Base-by-base conservation (phyloP, 2,888 invertebrate species). In the Odontothrips loti region DNA sequence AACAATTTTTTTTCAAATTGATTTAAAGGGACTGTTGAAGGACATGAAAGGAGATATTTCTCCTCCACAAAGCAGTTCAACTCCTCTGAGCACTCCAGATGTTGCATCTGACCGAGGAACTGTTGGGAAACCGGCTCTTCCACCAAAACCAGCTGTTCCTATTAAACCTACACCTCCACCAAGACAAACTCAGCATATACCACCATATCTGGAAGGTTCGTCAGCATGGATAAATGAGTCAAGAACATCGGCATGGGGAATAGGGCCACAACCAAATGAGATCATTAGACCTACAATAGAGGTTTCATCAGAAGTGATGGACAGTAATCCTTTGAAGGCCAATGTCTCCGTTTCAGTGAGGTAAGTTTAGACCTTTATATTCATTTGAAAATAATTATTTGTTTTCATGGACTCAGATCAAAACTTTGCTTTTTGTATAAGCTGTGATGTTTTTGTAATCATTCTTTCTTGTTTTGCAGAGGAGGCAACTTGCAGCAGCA, bases 111-210 rank as follows among this genome's bases (percentile, higher is more conserved):
- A 83, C 75, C 87, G 88, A 10, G 91, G 91, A 85, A 91, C 90
- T 86, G 89, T 89, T 68, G 90, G 91, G 79, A 93, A 95, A 86
- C 95, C 95, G 0, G 94, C 95, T 1, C 87, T 95, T 86, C 95
- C 95, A 82, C 95, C 95, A 15, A 96, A 96, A 88, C 96, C 96
- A 80, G 91, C 91, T 27, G 90, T 93, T 80, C 88, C 88, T 47
- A 85, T 86, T 48, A 88, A 88, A 82, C 83, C 83, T 29, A 85
- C 85, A 82, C 88, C 88, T 0, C 87, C 90, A 83, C 90, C 90
- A 23, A 75, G 68, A 27, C 68, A 75, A 27, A 27, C 68, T 11
- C 68, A 75, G 27, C 68, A 75, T 10, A 12, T 27, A 11, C 68
- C 68, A 12, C 12, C 68, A 75, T 75, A 75, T 12, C 12, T 27